Evolutionary conservation across 2,888 invertebrate genomes (phyloP), one percentile per base, ranked within the genome.

Genomic region (Torymus tubicola): DNA sequence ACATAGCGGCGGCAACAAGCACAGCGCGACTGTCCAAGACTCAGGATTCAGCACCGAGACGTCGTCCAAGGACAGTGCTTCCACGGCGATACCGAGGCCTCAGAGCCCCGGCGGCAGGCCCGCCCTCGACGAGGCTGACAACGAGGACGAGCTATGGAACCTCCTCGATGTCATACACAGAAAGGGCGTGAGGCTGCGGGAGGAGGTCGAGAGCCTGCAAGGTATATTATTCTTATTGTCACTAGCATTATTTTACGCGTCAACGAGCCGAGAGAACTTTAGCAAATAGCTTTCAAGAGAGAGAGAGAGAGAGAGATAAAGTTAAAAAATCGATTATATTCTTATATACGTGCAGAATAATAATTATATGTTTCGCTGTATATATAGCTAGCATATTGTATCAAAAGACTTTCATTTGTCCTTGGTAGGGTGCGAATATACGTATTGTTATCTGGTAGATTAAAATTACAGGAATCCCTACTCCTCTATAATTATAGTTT

Each of bases 41-140:
- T 96, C 96, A 69, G 97, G 97, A 76, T 97, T 97, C 92, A 96
- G 96, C 91, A 96, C 97, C 81, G 97, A 97, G 91, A 96, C 96
- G 72, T 96, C 96, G 74, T 95, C 95, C 87, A 96, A 96, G 83
- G 95, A 96, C 87, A 94, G 94, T 88, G 94, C 95, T 24, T 94
- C 95, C 78, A 93, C 93, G 83, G 93, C 93, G 80, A 89, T 90
- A 63, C 87, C 90, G 11, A 86, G 90, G 65, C 87, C 90, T n/a
- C 85, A 86, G 10, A 89, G 89, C 76, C 86, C 92, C 89, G 89
- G 18, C 65, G 18, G 91, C 81, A 84, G 82, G 53, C 80, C 87
- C 90, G 76, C 90, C 18, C 84, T 90, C 68, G 92, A 92, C 83
- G 92, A 93, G 84, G 94, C 95, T 2, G 31, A 31, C 31, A 5